phyloP scores from a whole-genome alignment of 2,113 vertebrate species.

The Larimichthys crocea region DNA sequence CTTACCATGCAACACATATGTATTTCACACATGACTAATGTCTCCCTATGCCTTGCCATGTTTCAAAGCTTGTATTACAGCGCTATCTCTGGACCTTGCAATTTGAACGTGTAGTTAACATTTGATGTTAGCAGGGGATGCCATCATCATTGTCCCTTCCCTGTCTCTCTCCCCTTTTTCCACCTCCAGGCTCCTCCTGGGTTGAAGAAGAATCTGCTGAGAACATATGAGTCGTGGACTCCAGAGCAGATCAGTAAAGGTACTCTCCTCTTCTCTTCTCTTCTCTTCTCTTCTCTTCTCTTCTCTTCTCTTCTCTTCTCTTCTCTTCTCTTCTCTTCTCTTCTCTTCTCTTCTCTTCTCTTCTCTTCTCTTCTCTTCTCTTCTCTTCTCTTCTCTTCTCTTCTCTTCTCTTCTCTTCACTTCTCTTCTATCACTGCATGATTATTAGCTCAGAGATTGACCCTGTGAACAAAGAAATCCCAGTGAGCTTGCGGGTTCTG shows the following conservation, averaged over 20 bases:
- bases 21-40: not conserved
- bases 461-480: constrained; percentile 1
- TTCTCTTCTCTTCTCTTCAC: not conserved
- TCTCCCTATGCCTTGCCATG: not conserved
- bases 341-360: too few species aligned
- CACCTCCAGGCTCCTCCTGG: constrained; percentile 92
- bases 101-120: not conserved
- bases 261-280: not conserved
- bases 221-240: constrained; percentile 97
- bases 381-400: not conserved
- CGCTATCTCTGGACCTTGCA: not conserved
- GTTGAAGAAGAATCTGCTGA: constrained; percentile 96
- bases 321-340: not conserved
- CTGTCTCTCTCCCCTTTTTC: constrained; percentile 2
- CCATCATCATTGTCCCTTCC: not conserved
- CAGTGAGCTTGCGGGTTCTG: not conserved
- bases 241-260: constrained; percentile 93
- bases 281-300: not conserved
- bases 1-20: not conserved
- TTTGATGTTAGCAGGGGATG: not conserved
- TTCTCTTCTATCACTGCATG: not conserved
- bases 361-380: not conserved
- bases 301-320: too few species aligned
- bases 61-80: not conserved
- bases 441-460: not conserved